Conservation (phyloP, 1,140 invertebrate species). For the Agrypnia vestita region DNA sequence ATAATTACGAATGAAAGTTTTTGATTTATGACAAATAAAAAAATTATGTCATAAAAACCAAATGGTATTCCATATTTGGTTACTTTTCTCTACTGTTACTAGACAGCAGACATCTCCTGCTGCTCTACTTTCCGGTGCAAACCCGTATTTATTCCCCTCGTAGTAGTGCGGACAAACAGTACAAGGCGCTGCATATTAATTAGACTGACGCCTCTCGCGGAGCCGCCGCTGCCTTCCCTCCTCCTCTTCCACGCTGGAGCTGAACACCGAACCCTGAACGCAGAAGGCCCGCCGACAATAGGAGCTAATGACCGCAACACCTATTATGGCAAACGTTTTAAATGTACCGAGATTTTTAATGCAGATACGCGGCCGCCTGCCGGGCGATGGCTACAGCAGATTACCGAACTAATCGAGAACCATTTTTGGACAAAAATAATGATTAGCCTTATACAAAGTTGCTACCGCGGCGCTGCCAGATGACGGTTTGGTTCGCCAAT, state of each 20-base stretch:
- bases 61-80: too few species aligned
- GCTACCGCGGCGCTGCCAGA: slow-evolving; percentile 18
- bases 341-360: slow-evolving; percentile 38
- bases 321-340: slow-evolving; percentile 46
- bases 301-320: slow-evolving; percentile 54
- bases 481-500: slow-evolving; percentile 31
- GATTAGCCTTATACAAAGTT: slow-evolving; percentile 44
- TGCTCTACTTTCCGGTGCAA: too few species aligned
- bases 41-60: too few species aligned
- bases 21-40: too few species aligned
- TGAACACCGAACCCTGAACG: not conserved
- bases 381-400: slow-evolving; percentile 12
- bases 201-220: slow-evolving; percentile 31
- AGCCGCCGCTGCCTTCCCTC: slow-evolving; percentile 21
- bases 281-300: slow-evolving; percentile 37
- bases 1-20: too few species aligned
- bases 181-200: slow-evolving; percentile 47
- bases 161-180: slow-evolving; percentile 18
- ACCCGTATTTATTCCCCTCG: not conserved
- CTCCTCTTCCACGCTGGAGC: not conserved
- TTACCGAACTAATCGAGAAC: slow-evolving; percentile 47
- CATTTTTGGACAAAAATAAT: slow-evolving; percentile 53
- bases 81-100: too few species aligned
- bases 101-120: too few species aligned
- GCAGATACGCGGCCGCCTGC: slow-evolving; percentile 22